Evolutionary conservation across 2,888 invertebrate species (phyloP).

Genomic region (Sacculina carcini): DNA sequence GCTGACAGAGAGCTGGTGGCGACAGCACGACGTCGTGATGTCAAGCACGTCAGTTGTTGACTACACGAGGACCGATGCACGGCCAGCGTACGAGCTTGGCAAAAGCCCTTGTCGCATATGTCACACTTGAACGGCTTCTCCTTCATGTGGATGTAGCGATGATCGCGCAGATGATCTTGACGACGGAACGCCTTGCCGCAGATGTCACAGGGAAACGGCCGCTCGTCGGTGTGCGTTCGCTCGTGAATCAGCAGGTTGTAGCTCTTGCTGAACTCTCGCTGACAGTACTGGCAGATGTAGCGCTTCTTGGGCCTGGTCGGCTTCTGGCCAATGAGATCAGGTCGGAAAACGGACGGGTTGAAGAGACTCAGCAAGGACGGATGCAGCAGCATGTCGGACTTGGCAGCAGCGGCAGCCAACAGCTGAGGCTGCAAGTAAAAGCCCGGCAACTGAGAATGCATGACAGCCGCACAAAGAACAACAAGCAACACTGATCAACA

Average conservation of each 20-base stretch:
- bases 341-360: slow-evolving; percentile 7
- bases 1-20: slow-evolving; percentile 71
- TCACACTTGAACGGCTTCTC: slow-evolving; percentile 91
- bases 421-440: not conserved
- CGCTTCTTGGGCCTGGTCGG: slow-evolving; percentile 29
- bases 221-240: slow-evolving; percentile 28
- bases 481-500: too few species aligned
- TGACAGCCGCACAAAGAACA: too few species aligned
- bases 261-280: slow-evolving; percentile 27
- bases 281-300: slow-evolving; percentile 27
- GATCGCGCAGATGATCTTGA: slow-evolving; percentile 22
- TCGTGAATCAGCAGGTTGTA: slow-evolving; percentile 29
- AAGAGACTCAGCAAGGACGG: not conserved
- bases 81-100: slow-evolving; percentile 73
- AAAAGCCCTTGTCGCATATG: slow-evolving; percentile 87
- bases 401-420: not conserved
- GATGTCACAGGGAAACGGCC: slow-evolving; percentile 27
- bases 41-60: too few species aligned
- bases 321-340: slow-evolving; percentile 34
- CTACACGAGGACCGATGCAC: slow-evolving; percentile 47
- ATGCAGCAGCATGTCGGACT: slow-evolving; percentile 1
- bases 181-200: slow-evolving; percentile 28
- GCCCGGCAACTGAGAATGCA: not conserved
- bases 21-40: slow-evolving; percentile 77
- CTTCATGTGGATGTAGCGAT: slow-evolving; percentile 70